phyloP scores from a whole-genome alignment of 2,113 vertebrate genomes.

The Circaetus gallicus region DNA sequence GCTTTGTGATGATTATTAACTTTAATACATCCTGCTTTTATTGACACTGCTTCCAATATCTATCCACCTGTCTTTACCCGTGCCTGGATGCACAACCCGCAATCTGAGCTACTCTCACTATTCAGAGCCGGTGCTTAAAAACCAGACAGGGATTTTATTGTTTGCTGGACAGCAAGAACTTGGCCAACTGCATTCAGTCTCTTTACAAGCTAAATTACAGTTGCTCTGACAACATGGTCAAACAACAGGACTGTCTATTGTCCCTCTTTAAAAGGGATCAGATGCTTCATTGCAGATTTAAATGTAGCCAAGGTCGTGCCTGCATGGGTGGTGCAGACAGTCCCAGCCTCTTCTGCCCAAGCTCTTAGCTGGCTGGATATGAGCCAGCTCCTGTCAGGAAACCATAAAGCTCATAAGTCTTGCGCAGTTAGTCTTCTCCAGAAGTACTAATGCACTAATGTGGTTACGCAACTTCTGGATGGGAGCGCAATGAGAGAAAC shows the following conservation, averaged over 20 bases:
- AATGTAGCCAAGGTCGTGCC: background rate
- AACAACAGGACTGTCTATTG: background rate
- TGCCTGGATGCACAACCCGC: background rate
- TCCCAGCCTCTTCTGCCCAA: background rate
- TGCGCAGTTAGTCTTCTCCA: background rate
- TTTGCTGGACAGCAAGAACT: background rate
- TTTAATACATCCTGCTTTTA: background rate
- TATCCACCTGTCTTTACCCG: background rate
- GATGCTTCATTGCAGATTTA: background rate
- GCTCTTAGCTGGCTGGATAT: background rate
- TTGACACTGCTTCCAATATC: background rate
- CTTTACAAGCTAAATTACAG: background rate
- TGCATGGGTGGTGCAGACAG: background rate
- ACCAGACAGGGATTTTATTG: background rate
- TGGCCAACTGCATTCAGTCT: background rate
- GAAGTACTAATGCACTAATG: background rate
- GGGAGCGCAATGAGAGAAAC: background rate
- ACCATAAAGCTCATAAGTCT: background rate
- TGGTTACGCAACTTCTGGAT: background rate
- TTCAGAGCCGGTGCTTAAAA: background rate
- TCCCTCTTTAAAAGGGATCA: background rate
- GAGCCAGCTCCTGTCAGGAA: background rate
- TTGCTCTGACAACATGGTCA: background rate
- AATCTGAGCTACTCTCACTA: background rate
- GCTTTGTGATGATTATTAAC: background rate